Percentiles rank a stretch among this genome's conserved stretches.
These are phyloP conservation scores for Tenualosa thibaudeaui DNA, from an alignment of 2,797 vertebrate genomes.

Conservation along the genomic window DNA sequence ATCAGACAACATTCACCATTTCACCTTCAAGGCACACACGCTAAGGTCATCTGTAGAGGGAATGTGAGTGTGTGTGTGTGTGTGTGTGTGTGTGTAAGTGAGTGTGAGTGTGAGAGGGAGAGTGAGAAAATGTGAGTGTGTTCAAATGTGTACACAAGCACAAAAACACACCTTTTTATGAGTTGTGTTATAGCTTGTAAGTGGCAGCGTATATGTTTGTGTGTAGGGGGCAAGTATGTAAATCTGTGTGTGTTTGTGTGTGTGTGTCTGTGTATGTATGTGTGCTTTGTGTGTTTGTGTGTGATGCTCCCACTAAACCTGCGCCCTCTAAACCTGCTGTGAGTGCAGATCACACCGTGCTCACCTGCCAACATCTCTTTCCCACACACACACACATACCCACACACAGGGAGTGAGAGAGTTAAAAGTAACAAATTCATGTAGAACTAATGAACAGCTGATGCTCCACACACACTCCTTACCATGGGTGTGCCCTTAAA, in stretches of 20 bases:
- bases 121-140: too few species aligned
- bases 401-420: not conserved
- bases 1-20: slow-evolving; percentile 35
- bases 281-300: not conserved
- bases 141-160: not conserved
- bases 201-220: not conserved
- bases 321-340: not conserved
- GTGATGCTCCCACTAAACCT: not conserved
- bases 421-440: too few species aligned
- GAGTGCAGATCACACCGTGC: not conserved
- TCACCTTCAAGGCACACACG: slow-evolving; percentile 4
- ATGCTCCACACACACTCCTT: too few species aligned
- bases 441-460: too few species aligned
- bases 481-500: too few species aligned
- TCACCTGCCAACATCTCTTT: not conserved
- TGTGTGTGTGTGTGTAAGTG: not conserved
- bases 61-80: not conserved
- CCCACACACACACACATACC: not conserved
- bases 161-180: not conserved
- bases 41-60: not conserved
- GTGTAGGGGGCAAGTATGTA: not conserved
- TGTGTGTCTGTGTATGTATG: not conserved
- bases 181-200: not conserved
- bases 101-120: too few species aligned
- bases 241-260: not conserved